Percentiles rank a stretch among this genome's conserved stretches.
phyloP scores from a whole-genome alignment of 2,797 vertebrate genomes.

The Tokudaia muenninki region DNA sequence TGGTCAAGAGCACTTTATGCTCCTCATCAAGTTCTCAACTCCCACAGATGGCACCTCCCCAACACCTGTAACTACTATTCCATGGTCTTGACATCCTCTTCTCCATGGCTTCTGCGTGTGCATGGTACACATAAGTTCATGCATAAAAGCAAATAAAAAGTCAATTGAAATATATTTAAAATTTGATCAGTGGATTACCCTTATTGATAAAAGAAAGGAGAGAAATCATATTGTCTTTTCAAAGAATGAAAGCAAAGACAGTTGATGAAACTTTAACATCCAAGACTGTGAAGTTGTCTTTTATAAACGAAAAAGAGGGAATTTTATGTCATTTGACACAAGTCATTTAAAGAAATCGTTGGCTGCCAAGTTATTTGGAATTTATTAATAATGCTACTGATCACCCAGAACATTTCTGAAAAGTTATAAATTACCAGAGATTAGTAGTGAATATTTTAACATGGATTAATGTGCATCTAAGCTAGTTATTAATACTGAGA shows the following conservation, averaged over 20 bases:
- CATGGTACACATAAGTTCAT: not conserved
- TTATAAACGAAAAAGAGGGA: constrained; percentile 16
- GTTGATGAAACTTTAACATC: constrained; percentile 13
- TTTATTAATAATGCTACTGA: constrained; percentile 80
- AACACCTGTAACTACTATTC: not conserved
- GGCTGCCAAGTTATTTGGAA: constrained; percentile 73
- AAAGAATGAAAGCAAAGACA: not conserved
- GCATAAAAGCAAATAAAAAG: not conserved
- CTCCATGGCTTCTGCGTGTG: not conserved
- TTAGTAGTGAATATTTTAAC: constrained; percentile 85
- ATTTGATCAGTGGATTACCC: not conserved
- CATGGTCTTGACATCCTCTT: not conserved
- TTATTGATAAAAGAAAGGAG: constrained; percentile 14
- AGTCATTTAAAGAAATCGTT: constrained; percentile 62
- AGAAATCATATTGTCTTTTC: not conserved
- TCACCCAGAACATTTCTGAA: constrained; percentile 81
- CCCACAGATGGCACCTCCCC: not conserved
- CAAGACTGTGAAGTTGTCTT: not conserved
- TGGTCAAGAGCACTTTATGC: too few species aligned
- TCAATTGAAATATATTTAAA: not conserved
- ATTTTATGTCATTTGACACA: constrained; percentile 21
- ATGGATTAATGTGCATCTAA: constrained; percentile 80
- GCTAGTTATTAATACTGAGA: constrained; percentile 82
- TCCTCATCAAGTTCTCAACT: not conserved
- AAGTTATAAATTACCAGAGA: constrained; percentile 78